Evolutionary conservation across 2,797 vertebrate genomes (phyloP).

Genomic region (Urocyon cinereoargenteus): DNA sequence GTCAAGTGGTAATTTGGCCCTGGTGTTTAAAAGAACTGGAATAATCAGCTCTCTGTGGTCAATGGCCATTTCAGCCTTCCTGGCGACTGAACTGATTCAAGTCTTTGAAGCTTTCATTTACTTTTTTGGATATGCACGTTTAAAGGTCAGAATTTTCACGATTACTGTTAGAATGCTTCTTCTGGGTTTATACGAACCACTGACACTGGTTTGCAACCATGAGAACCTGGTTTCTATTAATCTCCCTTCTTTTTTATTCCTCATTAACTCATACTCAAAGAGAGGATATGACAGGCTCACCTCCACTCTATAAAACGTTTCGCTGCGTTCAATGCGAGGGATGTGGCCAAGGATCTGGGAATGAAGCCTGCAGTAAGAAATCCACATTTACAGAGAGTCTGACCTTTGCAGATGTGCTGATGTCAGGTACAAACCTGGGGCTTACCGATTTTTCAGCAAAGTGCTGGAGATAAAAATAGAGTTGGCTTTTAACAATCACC

Average conservation of each 20-base stretch:
- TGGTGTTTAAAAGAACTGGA: not conserved
- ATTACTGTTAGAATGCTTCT: not conserved
- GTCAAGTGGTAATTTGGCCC: not conserved
- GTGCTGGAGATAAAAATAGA: rapidly evolving
- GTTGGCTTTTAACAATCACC: not conserved
- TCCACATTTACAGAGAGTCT: rapidly evolving
- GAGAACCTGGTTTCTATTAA: not conserved
- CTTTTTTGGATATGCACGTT: too few relatives aligned
- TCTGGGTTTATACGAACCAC: not conserved
- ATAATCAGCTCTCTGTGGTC: not conserved
- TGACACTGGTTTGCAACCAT: not conserved
- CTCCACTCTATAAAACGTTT: rapidly evolving
- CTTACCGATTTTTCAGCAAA: not conserved
- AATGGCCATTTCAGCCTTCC: not conserved
- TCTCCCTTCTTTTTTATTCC: not conserved
- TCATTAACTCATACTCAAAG: rapidly evolving
- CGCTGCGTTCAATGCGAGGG: rapidly evolving
- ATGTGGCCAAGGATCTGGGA: not conserved
- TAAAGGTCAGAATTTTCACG: not conserved
- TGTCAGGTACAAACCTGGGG: rapidly evolving
- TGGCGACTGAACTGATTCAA: not conserved
- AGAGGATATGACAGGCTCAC: rapidly evolving
- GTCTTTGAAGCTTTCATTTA: not conserved
- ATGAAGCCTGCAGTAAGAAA: too few relatives aligned
- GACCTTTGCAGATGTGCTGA: rapidly evolving